These are phyloP conservation scores for Poecilus cupreus DNA, from an alignment of 2,888 invertebrate genomes.

Conservation along the genomic window DNA sequence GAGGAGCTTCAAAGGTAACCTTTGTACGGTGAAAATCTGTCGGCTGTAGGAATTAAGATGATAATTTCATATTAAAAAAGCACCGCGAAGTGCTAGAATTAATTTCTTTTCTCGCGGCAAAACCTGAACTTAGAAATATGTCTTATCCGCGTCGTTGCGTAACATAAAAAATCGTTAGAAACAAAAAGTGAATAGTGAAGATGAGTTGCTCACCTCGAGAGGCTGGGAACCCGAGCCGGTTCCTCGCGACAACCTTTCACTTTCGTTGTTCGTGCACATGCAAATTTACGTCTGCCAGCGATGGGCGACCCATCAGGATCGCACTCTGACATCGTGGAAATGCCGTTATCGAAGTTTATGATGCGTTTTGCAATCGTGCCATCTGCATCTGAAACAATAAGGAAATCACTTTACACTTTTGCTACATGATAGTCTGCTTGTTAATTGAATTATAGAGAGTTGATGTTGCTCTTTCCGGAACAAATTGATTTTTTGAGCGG, in stretches of 20 bases:
- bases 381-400: neutral
- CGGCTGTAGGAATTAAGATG: no score
- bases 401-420: neutral
- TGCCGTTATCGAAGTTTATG: neutral
- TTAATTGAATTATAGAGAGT: no score
- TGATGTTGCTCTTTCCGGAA: no score
- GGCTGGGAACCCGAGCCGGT: constrained; percentile 1
- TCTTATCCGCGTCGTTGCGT: neutral
- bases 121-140: no score
- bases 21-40: no score
- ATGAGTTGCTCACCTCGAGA: constrained; percentile 44
- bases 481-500: no score
- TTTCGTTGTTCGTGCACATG: constrained; percentile 4
- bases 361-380: neutral
- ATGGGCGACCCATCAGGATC: neutral
- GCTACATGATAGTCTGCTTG: no score
- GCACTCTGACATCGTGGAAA: neutral
- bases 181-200: constrained; percentile 15
- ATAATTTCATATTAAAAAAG: no score
- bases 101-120: no score
- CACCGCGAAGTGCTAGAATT: no score
- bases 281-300: neutral
- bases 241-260: constrained; percentile 20
- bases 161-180: neutral
- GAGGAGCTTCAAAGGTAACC: no score